phyloP scores from a whole-genome alignment of 2,797 vertebrate species.

The Halcyon chelicuti region DNA sequence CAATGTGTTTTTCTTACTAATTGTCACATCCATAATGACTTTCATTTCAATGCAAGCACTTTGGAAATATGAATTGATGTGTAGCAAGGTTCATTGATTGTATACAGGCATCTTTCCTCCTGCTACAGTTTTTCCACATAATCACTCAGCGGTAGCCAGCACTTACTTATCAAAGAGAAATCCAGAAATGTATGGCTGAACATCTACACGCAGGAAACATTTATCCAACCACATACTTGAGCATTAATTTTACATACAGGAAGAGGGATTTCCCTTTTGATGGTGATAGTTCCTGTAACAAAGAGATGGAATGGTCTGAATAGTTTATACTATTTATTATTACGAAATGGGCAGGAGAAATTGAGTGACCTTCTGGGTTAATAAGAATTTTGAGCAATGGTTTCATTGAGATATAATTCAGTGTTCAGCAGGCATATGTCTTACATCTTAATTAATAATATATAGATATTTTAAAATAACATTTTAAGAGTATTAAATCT shows the following conservation, averaged over 20 bases:
- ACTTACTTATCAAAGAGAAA: conserved; percentile 22
- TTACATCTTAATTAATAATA: conserved; percentile 70
- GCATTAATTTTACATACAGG: conserved; percentile 60
- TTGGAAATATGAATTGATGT: conserved; percentile 33
- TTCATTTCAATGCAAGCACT: conserved; percentile 9
- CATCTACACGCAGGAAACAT: conserved; percentile 18
- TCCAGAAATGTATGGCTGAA: not conserved
- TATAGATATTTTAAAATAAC: conserved; percentile 70
- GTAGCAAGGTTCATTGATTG: conserved; percentile 51
- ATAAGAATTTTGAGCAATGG: conserved; percentile 76
- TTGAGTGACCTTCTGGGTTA: conserved; percentile 74
- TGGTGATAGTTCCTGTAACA: conserved; percentile 66
- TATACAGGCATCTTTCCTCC: not conserved
- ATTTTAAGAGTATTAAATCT: conserved; percentile 69
- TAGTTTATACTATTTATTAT: conserved; percentile 73
- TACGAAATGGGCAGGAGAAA: conserved; percentile 65
- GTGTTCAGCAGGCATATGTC: conserved; percentile 50
- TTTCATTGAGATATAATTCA: conserved; percentile 74
- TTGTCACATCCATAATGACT: conserved; percentile 12
- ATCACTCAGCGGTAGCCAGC: not conserved
- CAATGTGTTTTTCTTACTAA: conserved; percentile 42
- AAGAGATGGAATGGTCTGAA: conserved; percentile 50
- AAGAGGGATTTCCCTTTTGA: conserved; percentile 65
- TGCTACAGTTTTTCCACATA: not conserved
- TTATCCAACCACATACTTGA: conserved; percentile 35